A percentile compares a stretch with the other conserved stretches of the same genome.
These are phyloP conservation scores for Pelmatolapia mariae DNA, from an alignment of 2,113 vertebrate genomes.

Conservation along the genomic window DNA sequence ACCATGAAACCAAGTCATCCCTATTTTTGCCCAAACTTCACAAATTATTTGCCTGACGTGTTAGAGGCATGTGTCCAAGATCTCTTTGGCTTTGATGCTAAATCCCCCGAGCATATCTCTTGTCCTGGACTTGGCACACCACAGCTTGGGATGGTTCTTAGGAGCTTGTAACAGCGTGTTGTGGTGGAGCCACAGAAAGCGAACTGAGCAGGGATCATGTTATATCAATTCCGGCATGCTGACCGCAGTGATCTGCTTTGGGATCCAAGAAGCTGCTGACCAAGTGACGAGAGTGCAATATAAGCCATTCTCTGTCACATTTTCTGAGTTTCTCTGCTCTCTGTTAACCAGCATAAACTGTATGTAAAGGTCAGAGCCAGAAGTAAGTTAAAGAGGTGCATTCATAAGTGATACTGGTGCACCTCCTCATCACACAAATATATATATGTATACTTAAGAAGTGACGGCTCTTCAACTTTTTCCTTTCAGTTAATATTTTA, in stretches of 20 bases:
- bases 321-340: not conserved
- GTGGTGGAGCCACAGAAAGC: not conserved
- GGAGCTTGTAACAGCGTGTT: constrained; percentile 17
- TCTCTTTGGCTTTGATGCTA: constrained; percentile 21
- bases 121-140: constrained; percentile 18
- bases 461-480: not conserved
- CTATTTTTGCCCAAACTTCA: not conserved
- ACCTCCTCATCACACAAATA: not conserved
- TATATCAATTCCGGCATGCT: constrained; percentile 20
- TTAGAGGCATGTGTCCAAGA: not conserved
- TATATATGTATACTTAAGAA: not conserved
- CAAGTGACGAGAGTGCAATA: not conserved
- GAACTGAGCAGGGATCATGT: constrained; percentile 39
- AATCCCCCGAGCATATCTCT: constrained; percentile 34
- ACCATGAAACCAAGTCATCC: not conserved
- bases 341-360: not conserved
- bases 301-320: not conserved
- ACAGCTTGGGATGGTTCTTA: constrained; percentile 34
- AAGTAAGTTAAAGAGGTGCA: not conserved
- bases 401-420: not conserved
- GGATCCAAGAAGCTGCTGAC: not conserved
- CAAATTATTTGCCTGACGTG: not conserved
- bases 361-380: not conserved
- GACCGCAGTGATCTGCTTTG: constrained; percentile 14
- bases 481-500: not conserved